These are phyloP conservation scores for Coptodon bakossiorum DNA, from an alignment of 2,113 vertebrate species.

Conservation along the genomic window DNA sequence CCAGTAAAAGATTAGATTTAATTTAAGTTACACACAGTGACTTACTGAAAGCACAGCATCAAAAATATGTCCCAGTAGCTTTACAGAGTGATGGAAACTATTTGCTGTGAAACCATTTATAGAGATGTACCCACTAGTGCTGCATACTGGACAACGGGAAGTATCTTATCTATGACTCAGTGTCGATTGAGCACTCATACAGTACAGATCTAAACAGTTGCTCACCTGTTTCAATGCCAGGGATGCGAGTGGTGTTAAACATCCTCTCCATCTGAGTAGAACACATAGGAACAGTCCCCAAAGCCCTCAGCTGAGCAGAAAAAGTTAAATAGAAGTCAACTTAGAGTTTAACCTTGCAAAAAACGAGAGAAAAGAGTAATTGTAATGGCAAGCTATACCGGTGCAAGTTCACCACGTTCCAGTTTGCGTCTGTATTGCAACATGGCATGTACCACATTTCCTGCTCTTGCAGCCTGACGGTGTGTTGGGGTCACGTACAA, in stretches of 20 bases:
- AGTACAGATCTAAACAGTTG: neutral
- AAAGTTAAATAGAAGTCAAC: neutral
- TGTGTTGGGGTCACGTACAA: conserved; percentile 74
- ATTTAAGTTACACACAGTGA: neutral
- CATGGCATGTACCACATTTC: conserved; percentile 82
- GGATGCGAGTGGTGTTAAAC: conserved; percentile 92
- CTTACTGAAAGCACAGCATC: rapidly evolving
- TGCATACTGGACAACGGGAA: neutral
- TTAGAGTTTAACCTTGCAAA: neutral
- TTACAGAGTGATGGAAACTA: neutral
- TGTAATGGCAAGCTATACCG: conserved; percentile 57
- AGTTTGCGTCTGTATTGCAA: conserved; percentile 86
- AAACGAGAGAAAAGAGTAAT: rapidly evolving
- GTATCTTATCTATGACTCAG: neutral
- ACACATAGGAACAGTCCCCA: conserved; percentile 90
- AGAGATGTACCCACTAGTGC: neutral
- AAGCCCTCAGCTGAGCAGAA: conserved; percentile 76
- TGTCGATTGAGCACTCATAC: neutral
- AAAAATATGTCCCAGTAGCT: neutral
- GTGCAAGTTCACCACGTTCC: conserved; percentile 84
- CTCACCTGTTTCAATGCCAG: conserved; percentile 84
- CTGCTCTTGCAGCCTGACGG: conserved; percentile 82
- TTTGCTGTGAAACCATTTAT: neutral
- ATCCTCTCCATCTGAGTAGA: conserved; percentile 90
- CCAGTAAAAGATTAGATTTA: neutral